phyloP scores from a whole-genome alignment of 2,888 invertebrate genomes.

The Villa cingulata region DNA sequence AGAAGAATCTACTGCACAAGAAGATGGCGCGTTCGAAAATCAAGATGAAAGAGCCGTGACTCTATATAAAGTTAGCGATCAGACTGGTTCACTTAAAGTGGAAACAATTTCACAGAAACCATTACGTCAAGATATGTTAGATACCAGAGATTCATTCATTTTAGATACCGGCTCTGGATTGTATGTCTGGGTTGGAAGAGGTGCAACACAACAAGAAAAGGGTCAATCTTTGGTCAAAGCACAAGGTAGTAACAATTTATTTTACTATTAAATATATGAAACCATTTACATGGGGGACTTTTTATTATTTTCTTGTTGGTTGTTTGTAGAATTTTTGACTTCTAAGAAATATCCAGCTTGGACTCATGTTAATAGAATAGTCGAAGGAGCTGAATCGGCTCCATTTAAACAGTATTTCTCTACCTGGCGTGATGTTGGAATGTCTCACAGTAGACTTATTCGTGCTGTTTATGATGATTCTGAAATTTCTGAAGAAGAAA shows the following conservation, averaged over 20 bases:
- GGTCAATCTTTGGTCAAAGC: conserved; percentile 60
- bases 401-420: conserved; percentile 81
- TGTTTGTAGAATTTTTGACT: conserved; percentile 37
- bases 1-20: conserved; percentile 57
- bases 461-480: conserved; percentile 35
- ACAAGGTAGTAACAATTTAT: conserved; percentile 36
- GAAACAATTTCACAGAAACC: conserved; percentile 58
- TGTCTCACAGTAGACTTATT: conserved; percentile 45
- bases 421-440: conserved; percentile 58
- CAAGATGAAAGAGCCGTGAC: conserved; percentile 49
- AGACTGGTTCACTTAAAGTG: conserved; percentile 48
- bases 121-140: conserved; percentile 47
- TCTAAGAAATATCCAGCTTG: conserved; percentile 63
- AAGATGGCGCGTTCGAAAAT: conserved; percentile 60
- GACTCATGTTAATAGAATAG: conserved; percentile 52
- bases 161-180: conserved; percentile 68
- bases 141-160: conserved; percentile 53
- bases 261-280: not conserved
- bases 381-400: conserved; percentile 72
- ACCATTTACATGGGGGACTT: not conserved
- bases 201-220: conserved; percentile 59
- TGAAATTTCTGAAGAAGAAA: conserved; percentile 22
- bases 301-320: not conserved
- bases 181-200: conserved; percentile 74
- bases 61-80: conserved; percentile 58